Percentiles rank a stretch among this genome's conserved stretches.
phyloP scores from a whole-genome alignment of 92 coral and sea anemone genomes.

The Epizoanthus illoricatus region DNA sequence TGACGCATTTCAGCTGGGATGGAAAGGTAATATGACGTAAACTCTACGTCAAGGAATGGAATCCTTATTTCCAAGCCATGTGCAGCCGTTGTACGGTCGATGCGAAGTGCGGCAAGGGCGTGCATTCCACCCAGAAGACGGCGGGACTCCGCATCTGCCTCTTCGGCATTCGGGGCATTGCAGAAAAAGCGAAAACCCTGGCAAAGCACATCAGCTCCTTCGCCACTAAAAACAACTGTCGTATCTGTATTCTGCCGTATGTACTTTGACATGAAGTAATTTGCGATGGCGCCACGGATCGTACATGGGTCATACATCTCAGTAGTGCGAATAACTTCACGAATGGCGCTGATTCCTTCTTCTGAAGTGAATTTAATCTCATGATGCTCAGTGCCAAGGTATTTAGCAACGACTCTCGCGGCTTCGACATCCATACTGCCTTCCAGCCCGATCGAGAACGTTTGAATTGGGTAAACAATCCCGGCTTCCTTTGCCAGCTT shows the following conservation, averaged over 20 bases:
- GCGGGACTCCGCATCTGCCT: slow-evolving; percentile 84
- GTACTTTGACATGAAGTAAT: slow-evolving; percentile 86
- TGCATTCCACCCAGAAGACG: slow-evolving; percentile 85
- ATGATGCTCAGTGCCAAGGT: slow-evolving; percentile 90
- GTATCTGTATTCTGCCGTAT: slow-evolving; percentile 89
- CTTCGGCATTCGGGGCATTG: slow-evolving; percentile 88
- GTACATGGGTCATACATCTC: slow-evolving; percentile 91
- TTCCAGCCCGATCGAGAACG: slow-evolving; percentile 97
- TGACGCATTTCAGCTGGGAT: slow-evolving; percentile 39
- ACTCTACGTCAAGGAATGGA: slow-evolving; percentile 48
- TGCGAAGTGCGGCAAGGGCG: slow-evolving; percentile 83
- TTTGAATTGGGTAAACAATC: slow-evolving; percentile 94
- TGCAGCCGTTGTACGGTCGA: slow-evolving; percentile 93
- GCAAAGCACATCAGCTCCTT: slow-evolving; percentile 95
- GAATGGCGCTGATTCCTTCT: slow-evolving; percentile 87
- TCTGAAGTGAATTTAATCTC: slow-evolving; percentile 88
- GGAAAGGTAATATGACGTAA: slow-evolving; percentile 49
- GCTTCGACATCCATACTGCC: slow-evolving; percentile 93
- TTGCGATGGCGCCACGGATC: slow-evolving; percentile 90
- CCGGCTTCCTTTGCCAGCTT: slow-evolving; percentile 93
- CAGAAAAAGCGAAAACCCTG: slow-evolving; percentile 97
- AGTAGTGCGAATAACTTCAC: slow-evolving; percentile 83
- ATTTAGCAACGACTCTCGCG: slow-evolving; percentile 77
- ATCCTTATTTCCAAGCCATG: slow-evolving; percentile 81
- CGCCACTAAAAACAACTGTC: slow-evolving; percentile 93